These are phyloP conservation scores for Folsomia manolachei DNA, from an alignment of 2,888 invertebrate genomes.

Conservation along the genomic window DNA sequence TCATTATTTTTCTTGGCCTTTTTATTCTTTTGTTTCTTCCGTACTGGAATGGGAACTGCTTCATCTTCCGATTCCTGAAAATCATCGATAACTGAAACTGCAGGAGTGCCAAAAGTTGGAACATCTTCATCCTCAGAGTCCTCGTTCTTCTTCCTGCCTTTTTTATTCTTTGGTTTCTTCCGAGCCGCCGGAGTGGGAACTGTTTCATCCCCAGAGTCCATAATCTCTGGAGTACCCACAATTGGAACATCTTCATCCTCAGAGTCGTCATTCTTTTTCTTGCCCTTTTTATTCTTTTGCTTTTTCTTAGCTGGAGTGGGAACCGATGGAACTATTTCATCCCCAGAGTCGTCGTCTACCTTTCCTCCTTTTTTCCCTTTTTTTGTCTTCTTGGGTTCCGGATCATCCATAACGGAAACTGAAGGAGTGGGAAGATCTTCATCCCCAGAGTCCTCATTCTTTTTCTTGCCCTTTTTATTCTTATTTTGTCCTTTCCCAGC, in stretches of 20 bases:
- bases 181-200: background rate
- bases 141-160: constrained; percentile 16
- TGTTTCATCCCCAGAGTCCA: background rate
- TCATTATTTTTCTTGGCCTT: constrained; percentile 25
- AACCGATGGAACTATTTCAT: background rate
- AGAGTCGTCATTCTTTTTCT: constrained; percentile 18
- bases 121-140: constrained; percentile 14
- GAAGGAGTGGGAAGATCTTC: constrained; percentile 3
- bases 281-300: constrained; percentile 7
- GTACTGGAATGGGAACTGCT: constrained; percentile 43
- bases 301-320: background rate
- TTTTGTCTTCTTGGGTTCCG: background rate
- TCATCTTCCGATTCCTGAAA: constrained; percentile 27
- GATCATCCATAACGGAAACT: background rate
- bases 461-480: constrained; percentile 20
- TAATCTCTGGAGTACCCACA: too few species aligned
- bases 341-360: constrained; percentile 12
- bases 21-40: constrained; percentile 49
- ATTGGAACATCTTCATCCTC: constrained; percentile 13
- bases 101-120: too few species aligned
- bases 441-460: constrained; percentile 19
- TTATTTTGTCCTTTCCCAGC: constrained; percentile 49
- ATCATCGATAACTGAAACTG: constrained; percentile 9
- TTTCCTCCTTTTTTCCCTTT: too few species aligned
- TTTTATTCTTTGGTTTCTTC: constrained; percentile 3